Evolutionary conservation across 2,888 invertebrate species (phyloP).

Genomic region (Spicauda simplicius): DNA sequence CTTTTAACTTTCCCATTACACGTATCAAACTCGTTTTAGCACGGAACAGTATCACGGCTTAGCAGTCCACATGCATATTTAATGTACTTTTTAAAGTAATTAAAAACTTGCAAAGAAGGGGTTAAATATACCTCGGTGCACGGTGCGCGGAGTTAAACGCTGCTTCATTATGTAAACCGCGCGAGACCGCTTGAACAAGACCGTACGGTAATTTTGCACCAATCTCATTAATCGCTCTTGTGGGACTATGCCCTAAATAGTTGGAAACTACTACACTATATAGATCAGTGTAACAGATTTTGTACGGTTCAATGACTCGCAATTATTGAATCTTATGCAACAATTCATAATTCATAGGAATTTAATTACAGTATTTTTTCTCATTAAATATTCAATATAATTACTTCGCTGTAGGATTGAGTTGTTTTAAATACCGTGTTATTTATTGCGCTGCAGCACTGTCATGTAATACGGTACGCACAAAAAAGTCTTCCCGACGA

Average conservation of each 20-base stretch:
- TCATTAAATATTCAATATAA: too few species aligned
- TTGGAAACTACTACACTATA: neutral
- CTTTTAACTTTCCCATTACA: neutral
- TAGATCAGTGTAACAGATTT: neutral
- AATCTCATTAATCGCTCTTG: conserved; percentile 36
- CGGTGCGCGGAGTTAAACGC: conserved; percentile 18
- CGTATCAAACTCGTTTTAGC: neutral
- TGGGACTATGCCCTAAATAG: conserved; percentile 32
- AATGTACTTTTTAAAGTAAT: conserved; percentile 25
- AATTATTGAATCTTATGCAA: too few species aligned
- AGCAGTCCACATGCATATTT: conserved; percentile 3
- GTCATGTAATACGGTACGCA: too few species aligned
- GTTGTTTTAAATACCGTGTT: too few species aligned
- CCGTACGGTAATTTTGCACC: conserved; percentile 27
- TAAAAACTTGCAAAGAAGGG: conserved; percentile 18
- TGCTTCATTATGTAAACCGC: conserved; percentile 35
- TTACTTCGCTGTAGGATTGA: too few species aligned
- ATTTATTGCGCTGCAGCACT: too few species aligned
- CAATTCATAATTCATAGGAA: too few species aligned
- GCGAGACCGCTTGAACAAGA: conserved; percentile 20
- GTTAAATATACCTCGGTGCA: conserved; percentile 19
- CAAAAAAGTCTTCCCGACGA: too few species aligned
- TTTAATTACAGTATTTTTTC: too few species aligned
- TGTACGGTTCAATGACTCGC: too few species aligned
- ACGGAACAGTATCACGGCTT: neutral